These are phyloP conservation scores for Ichneumon xanthorius DNA, from an alignment of 2,888 invertebrate species.

Conservation along the genomic window DNA sequence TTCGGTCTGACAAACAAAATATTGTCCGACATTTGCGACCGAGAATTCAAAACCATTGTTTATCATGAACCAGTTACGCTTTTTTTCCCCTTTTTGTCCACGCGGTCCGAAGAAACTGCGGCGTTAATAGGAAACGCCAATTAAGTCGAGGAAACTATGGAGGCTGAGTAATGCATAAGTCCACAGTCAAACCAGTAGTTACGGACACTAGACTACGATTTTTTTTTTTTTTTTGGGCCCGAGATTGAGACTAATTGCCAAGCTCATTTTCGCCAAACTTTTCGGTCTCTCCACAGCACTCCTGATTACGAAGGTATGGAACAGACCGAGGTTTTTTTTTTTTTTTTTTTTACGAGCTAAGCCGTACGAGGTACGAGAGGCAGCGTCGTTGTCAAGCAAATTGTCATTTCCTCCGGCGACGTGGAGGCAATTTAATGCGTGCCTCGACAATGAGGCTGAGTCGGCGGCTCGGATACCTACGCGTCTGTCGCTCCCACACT, in stretches of 20 bases:
- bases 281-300: slow-evolving; percentile 14
- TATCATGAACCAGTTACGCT: too few relatives aligned
- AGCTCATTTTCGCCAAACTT: slow-evolving; percentile 41
- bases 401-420: slow-evolving; percentile 67
- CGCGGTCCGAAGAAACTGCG: background rate
- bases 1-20: background rate
- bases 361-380: slow-evolving; percentile 36
- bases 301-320: slow-evolving; percentile 8
- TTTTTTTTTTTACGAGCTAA: slow-evolving; percentile 8
- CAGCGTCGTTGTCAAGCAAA: slow-evolving; percentile 60
- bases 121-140: slow-evolving; percentile 6
- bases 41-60: too few relatives aligned
- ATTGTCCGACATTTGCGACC: background rate
- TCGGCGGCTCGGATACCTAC: slow-evolving; percentile 32
- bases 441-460: slow-evolving; percentile 62
- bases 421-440: slow-evolving; percentile 66
- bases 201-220: background rate
- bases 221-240: slow-evolving; percentile 2
- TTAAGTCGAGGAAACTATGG: slow-evolving; percentile 16
- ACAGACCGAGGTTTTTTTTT: slow-evolving; percentile 32
- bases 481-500: slow-evolving; percentile 43
- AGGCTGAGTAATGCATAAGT: slow-evolving; percentile 16
- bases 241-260: slow-evolving; percentile 48
- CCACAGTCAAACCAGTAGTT: background rate
- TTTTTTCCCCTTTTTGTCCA: too few relatives aligned